Evolutionary conservation across 2,797 vertebrate genomes (phyloP), one percentile per base, ranked within the genome.

Genomic region (Anguilla megastoma): DNA sequence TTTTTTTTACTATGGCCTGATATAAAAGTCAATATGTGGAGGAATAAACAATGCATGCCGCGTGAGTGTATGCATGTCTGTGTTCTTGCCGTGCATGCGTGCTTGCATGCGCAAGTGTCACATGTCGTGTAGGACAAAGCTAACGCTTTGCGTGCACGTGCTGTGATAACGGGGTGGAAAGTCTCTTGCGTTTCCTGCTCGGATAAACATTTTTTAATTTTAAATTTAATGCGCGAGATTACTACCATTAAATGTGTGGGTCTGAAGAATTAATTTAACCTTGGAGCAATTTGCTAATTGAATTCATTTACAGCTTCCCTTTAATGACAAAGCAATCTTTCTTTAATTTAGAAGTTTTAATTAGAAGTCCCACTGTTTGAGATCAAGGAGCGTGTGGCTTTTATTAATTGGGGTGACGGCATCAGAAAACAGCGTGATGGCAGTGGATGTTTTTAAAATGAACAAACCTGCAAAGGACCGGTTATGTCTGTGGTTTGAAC

Each of bases 401-500:
- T 82, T 24, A 82, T 82, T 82, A 24, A 82, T 82, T 50, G 79
- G 41, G 79, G 36, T 82, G 45, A 82, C 9, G 36, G 41, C 63
- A 69, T 63, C 24, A 24, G n/a, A 14, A 7, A n/a, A 36, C 30
- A 74, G 71, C 36, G 3, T 36, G 71, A 76, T 12, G 24, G 36
- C 36, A 76, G 33, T 16, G 71, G 71, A 36, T 76, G 27, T 36
- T 12, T 33, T 76, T 76, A 76, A 69, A 69, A 69, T n/a, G n/a
- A 33, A 12, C 33, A 36, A 16, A 76, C n/a, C 69, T 33, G 69
- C n/a, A 71, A 33, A 71, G 69, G 8, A 18, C 0, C 21, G 18
- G 60, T 6, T 18, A 63, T 63, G 60, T 24, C 60, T 63, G 21
- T 24, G 60, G 24, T 45, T 63, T 63, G 60, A 24, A 63, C 60